A percentile compares a stretch with the other conserved stretches of the same genome.
Conservation (phyloP, 2,113 vertebrate genomes). For the Tretioscincus oriximinensis region DNA sequence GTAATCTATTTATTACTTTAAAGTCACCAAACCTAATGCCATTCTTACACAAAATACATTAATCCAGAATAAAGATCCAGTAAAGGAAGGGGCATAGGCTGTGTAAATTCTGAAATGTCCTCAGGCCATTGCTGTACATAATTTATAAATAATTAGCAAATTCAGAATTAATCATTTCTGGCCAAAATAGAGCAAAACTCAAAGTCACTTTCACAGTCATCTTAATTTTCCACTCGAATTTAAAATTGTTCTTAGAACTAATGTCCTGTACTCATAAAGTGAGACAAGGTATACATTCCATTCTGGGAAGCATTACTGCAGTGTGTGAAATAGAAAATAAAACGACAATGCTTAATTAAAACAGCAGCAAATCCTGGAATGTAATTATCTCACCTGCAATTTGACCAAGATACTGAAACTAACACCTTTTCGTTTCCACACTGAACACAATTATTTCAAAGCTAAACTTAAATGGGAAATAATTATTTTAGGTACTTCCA, state of each 20-base stretch:
- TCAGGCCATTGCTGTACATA: too few relatives aligned
- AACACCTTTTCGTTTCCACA: not conserved
- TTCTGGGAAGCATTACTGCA: not conserved
- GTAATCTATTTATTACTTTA: not conserved
- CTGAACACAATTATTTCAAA: not conserved
- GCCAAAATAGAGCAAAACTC: not conserved
- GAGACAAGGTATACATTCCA: not conserved
- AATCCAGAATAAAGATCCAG: too few relatives aligned
- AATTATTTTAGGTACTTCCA: not conserved
- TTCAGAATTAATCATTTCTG: not conserved
- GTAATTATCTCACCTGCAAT: not conserved
- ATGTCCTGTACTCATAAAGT: not conserved
- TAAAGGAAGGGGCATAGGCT: too few relatives aligned
- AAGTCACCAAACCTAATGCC: slow-evolving; percentile 20
- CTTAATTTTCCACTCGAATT: not conserved
- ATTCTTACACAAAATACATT: not conserved
- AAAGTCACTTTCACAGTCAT: not conserved
- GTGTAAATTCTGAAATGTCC: too few relatives aligned
- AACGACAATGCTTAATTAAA: slow-evolving; percentile 16
- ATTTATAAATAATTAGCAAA: not conserved
- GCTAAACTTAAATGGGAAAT: not conserved
- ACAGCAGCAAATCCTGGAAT: slow-evolving; percentile 15
- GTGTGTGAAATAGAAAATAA: not conserved
- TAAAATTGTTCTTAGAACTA: not conserved
- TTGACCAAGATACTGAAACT: not conserved